Evolutionary conservation across 2,797 vertebrate genomes (phyloP), one percentile per base, ranked within the genome.

Genomic region (Ctenosaura bakeri): DNA sequence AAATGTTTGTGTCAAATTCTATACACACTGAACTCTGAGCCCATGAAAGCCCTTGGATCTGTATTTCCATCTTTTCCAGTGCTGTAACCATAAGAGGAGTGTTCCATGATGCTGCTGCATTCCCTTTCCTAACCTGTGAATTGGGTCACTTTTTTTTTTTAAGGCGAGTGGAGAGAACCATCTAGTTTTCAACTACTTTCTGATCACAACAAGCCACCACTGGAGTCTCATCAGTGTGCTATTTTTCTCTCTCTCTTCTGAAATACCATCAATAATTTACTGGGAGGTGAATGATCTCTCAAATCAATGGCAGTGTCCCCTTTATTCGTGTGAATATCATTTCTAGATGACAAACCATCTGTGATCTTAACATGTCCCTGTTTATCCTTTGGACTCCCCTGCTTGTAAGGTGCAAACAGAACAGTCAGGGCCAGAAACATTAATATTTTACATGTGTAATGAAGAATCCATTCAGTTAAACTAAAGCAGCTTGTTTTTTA

Each of bases 401-500:
- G 80, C 91, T 93, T 93, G 89, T 91, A 73, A 97, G 96, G 96
- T 97, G 96, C 95, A 96, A 95, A 32, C 0, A 92, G 94, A 96
- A 93, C 81, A 92, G 93, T 24, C 89, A 66, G 91, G 93, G 96
- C 97, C 96, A 97, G 96, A 89, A 91, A 32, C 97, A 97, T 98
- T 95, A 97, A 97, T 98, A 97, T 97, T 98, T 98, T 92, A 97
- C 92, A 90, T 92, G 93, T 91, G 95, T 97, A 91, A 97, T 97
- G 96, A 97, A 96, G 94, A 95, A 89, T 91, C 85, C 4, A 14
- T 50, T 77, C 54, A 64, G 59, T 64, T 84, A 66, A 96, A 91
- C 85, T 5, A 66, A 69, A 83, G 92, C 90, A 83, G 88, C 83
- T 59, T 29, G 18, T 0, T 59, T 86, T 92, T 59, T 56, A 16